A percentile compares a stretch with the other conserved stretches of the same genome.
phyloP scores from a whole-genome alignment of 2,113 vertebrate species.

The Halcyon malimbica region DNA sequence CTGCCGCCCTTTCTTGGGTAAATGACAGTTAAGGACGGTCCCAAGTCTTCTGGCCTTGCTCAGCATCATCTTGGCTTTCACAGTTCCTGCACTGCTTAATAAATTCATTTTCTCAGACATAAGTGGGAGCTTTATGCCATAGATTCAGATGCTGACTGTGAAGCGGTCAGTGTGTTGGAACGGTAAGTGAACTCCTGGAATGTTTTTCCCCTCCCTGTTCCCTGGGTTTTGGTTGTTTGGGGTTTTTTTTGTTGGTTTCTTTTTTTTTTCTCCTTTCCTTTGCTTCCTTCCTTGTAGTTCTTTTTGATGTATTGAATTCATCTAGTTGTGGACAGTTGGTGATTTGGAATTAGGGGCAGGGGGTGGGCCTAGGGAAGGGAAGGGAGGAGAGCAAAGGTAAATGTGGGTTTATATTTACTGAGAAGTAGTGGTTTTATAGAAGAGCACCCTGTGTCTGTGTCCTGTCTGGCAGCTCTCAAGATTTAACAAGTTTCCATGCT shows the following conservation, averaged over 20 bases:
- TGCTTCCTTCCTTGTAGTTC: background rate
- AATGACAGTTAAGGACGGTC: background rate
- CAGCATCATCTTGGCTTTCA: background rate
- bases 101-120: slow-evolving; percentile 18
- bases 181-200: background rate
- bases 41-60: background rate
- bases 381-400: background rate
- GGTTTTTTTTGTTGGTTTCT: background rate
- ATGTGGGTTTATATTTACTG: background rate
- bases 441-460: background rate
- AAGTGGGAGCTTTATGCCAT: background rate
- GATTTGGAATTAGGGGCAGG: background rate
- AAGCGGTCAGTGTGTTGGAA: background rate
- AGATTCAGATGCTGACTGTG: background rate
- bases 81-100: background rate
- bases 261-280: background rate
- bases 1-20: background rate
- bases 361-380: background rate
- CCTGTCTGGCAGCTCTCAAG: background rate
- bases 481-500: background rate
- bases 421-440: background rate
- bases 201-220: background rate
- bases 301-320: background rate
- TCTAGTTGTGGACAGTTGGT: background rate
- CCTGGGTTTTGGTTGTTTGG: background rate